Evolutionary conservation across 2,888 invertebrate species (phyloP).

Genomic region (Brachyptera putata): DNA sequence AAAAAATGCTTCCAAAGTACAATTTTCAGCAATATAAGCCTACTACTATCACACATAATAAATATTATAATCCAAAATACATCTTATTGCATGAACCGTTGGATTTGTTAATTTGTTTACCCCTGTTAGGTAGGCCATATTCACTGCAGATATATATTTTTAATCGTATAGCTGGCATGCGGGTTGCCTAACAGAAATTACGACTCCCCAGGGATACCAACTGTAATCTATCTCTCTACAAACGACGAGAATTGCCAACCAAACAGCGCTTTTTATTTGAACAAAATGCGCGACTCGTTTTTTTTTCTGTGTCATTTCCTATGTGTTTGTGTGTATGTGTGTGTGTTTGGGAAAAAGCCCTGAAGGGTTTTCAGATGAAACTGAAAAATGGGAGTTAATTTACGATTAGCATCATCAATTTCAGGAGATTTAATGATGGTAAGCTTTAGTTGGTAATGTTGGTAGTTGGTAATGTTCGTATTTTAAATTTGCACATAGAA

Average conservation of each 20-base stretch:
- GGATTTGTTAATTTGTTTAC: conserved; percentile 18
- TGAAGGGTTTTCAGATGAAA: background rate
- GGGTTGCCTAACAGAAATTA: conserved; percentile 20
- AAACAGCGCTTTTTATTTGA: conserved; percentile 7
- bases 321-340: background rate
- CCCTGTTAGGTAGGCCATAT: background rate
- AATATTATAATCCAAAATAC: too few species aligned
- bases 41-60: too few species aligned
- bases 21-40: too few species aligned
- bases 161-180: conserved; percentile 14
- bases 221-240: conserved; percentile 21
- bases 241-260: conserved; percentile 12
- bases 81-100: too few species aligned
- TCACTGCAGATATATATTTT: conserved; percentile 20
- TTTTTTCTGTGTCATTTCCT: background rate
- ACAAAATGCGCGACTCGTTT: background rate
- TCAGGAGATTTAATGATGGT: too few species aligned
- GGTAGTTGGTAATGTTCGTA: too few species aligned
- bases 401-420: conserved; percentile 1
- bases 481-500: too few species aligned
- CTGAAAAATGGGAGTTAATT: background rate
- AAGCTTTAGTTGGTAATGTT: too few species aligned
- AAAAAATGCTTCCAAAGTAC: too few species aligned
- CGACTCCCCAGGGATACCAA: conserved; percentile 10
- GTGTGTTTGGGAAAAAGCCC: background rate